These are phyloP conservation scores for Guaruba guarouba DNA, from an alignment of 2,113 vertebrate species.

Conservation along the genomic window DNA sequence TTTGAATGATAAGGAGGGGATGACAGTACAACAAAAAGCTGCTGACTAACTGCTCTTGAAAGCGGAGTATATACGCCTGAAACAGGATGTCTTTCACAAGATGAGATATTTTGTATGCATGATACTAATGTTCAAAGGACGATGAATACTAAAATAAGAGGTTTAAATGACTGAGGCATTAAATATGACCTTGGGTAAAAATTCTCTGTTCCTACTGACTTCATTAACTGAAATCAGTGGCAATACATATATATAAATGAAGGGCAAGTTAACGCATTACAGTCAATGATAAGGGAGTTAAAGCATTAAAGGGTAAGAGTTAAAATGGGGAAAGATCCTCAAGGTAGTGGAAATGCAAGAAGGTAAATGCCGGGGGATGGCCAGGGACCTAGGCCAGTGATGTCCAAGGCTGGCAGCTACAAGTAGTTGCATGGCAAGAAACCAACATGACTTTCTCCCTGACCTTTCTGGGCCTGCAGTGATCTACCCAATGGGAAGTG, in stretches of 20 bases:
- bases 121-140: background rate
- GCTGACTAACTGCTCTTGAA: background rate
- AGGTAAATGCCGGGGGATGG: background rate
- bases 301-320: background rate
- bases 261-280: background rate
- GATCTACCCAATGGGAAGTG: background rate
- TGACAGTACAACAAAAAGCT: background rate
- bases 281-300: background rate
- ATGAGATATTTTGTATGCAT: background rate
- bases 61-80: background rate
- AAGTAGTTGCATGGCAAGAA: background rate
- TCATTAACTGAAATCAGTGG: background rate
- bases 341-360: background rate
- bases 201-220: background rate
- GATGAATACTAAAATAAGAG: background rate
- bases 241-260: background rate
- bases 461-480: background rate
- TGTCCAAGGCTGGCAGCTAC: background rate
- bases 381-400: background rate
- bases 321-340: background rate
- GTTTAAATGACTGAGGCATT: background rate
- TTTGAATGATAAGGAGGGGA: background rate
- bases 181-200: background rate
- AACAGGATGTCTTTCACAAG: background rate
- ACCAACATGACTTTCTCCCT: background rate